These are phyloP conservation scores for Semaprochilodus insignis DNA, from an alignment of 2,797 vertebrate species.

Conservation along the genomic window DNA sequence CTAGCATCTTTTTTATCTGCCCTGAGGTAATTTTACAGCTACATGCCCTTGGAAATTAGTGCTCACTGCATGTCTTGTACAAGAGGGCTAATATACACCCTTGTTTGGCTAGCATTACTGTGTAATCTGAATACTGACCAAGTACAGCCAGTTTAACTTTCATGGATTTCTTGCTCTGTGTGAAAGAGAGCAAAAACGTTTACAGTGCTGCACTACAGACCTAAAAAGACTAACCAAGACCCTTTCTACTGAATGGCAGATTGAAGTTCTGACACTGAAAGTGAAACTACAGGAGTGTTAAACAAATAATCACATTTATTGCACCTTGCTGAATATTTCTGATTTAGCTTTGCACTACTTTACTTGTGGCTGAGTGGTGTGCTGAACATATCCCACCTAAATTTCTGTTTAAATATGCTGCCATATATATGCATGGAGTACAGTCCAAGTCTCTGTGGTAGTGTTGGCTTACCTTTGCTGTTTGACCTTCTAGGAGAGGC, in stretches of 20 bases:
- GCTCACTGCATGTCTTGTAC: not conserved
- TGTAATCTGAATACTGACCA: too few species aligned
- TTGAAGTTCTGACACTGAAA: not conserved
- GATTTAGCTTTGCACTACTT: not conserved
- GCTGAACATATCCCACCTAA: not conserved
- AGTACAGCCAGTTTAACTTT: too few species aligned
- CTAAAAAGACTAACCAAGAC: not conserved
- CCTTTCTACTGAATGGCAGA: not conserved
- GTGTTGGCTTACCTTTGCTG: constrained; percentile 52
- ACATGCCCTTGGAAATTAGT: not conserved
- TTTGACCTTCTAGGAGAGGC: constrained; percentile 64
- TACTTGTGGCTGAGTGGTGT: not conserved
- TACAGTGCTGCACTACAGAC: too few species aligned
- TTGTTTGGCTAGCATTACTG: not conserved
- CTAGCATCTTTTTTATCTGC: too few species aligned
- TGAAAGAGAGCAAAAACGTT: too few species aligned
- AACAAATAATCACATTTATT: not conserved
- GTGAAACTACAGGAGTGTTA: not conserved
- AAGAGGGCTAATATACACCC: not conserved
- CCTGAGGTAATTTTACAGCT: not conserved
- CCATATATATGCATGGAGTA: not conserved
- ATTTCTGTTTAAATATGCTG: too few species aligned
- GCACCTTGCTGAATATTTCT: not conserved
- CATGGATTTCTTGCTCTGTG: too few species aligned
- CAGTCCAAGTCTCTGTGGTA: not conserved